A percentile compares a stretch with the other conserved stretches of the same genome.
Conservation (phyloP, 1,140 invertebrate species). For the Ooceraea biroi region DNA sequence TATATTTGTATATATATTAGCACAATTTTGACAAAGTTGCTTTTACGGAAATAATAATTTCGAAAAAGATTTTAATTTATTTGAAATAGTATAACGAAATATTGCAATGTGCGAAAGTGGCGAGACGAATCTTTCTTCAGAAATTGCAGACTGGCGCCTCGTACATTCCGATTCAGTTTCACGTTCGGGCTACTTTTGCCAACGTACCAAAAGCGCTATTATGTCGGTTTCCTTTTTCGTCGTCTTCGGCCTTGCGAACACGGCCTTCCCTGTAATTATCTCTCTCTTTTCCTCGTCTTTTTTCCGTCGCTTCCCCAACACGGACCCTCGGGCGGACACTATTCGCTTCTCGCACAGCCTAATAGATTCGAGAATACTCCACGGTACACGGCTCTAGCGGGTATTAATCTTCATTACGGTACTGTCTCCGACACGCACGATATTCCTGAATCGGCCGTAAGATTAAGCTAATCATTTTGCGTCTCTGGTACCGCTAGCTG, state of each 20-base stretch:
- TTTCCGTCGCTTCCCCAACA: neutral
- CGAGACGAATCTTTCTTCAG: constrained; percentile 21
- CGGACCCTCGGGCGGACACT: neutral
- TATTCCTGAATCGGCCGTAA: constrained; percentile 37
- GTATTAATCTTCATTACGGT: constrained; percentile 59
- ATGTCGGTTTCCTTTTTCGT: constrained; percentile 5
- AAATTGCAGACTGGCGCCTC: constrained; percentile 1
- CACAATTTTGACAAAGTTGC: too few relatives aligned
- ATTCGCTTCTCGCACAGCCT: constrained; percentile 18
- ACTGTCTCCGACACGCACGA: constrained; percentile 30
- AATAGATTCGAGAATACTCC: constrained; percentile 42
- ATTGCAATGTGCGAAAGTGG: too few relatives aligned
- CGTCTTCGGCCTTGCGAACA: constrained; percentile 44
- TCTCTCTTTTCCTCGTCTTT: constrained; percentile 6
- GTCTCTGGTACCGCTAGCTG: neutral
- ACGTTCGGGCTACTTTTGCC: constrained; percentile 36
- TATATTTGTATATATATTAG: too few relatives aligned
- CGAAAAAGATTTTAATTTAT: neutral
- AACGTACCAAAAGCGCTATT: constrained; percentile 34
- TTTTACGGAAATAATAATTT: too few relatives aligned
- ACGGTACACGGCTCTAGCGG: neutral
- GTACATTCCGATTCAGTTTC: constrained; percentile 29
- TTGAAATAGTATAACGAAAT: neutral
- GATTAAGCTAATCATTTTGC: constrained; percentile 45
- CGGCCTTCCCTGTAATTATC: constrained; percentile 59